A percentile compares a stretch with the other conserved stretches of the same genome.
Conservation (phyloP, 2,797 vertebrate genomes). For the Pyrocephalus nanus region DNA sequence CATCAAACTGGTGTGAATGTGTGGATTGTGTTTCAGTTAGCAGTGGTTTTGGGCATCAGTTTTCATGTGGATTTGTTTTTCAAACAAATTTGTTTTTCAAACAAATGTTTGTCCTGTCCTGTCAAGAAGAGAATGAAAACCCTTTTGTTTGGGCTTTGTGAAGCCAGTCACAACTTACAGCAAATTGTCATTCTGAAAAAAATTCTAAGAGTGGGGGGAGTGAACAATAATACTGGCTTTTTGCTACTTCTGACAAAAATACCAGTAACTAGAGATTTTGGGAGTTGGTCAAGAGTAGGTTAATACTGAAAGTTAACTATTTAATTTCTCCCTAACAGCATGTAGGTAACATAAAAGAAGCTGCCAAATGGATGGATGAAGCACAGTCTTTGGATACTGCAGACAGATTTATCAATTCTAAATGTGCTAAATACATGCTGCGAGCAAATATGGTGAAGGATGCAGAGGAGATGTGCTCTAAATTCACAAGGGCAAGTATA, state of each 20-base stretch:
- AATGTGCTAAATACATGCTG: constrained; percentile 82
- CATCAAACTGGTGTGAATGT: not conserved
- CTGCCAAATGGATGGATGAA: constrained; percentile 83
- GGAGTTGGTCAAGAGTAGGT: not conserved
- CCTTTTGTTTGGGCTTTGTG: not conserved
- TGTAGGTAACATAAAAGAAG: constrained; percentile 80
- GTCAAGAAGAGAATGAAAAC: not conserved
- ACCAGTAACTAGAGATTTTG: not conserved
- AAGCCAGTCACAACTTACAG: not conserved
- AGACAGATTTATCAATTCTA: constrained; percentile 82
- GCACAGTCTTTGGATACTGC: constrained; percentile 83
- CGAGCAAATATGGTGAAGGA: constrained; percentile 81
- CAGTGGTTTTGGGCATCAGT: not conserved
- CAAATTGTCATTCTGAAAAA: not conserved
- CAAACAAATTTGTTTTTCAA: not conserved
- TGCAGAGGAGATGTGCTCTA: constrained; percentile 82
- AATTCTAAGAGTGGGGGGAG: not conserved
- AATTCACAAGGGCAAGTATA: constrained; percentile 78
- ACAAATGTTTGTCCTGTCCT: not conserved
- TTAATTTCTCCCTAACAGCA: constrained; percentile 65
- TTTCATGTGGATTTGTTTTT: not conserved
- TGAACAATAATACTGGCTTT: not conserved
- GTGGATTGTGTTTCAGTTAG: not conserved
- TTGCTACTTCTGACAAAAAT: not conserved
- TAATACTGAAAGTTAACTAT: not conserved